Base-by-base conservation (phyloP, 2,797 vertebrate species). In the Rhinophrynus dorsalis region DNA sequence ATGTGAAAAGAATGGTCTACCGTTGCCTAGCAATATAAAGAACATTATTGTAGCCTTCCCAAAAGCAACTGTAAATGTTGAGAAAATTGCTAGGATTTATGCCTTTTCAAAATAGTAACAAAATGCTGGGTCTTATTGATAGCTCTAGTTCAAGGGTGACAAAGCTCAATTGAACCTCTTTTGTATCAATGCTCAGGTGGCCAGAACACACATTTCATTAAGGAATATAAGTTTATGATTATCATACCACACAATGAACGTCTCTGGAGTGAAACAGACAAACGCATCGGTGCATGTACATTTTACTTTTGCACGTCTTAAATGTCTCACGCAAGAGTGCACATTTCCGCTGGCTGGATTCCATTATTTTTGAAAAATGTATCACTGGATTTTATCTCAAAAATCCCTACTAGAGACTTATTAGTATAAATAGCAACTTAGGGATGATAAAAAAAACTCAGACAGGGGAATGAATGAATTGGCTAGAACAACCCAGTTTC, bases 1-100 rank as follows among this genome's bases (percentile, higher is more conserved):
- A 62, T 55, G 45, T 80, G 81, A 81, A 76, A 74, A 75, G 86
- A 86, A 3, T 71, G 84, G 82, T 73, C 75, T 79, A 76, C 78
- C 76, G 91, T 91, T 90, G 92, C 93, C 90, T 92, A 92, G 93
- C 78, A 77, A 84, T 82, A 54, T 79, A 42, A 42, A 76, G 81
- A 77, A 74, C 37, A 52, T 63, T 55, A 60, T 68, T 11, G 33
- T 21, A 0, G 75, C 68, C 69, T 75, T 62, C 56, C 38, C 33
- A 0, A 2, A 12, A n/a, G 1, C 51, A 5, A 38, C 66, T 48
- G 30, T 33, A 57, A 73, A 67, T 0, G 0, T 63, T 7, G 1
- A 56, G 7, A 0, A 55, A 66, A 58, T 51, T n/a, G 13, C 75
- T 2, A 30, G 71, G 38, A 32, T 8, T 69, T 51, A 67, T 73